Percentiles rank a stretch among this genome's conserved stretches.
Evolutionary conservation across 1,140 invertebrate species (phyloP).

Genomic region (Coboldia fuscipes): DNA sequence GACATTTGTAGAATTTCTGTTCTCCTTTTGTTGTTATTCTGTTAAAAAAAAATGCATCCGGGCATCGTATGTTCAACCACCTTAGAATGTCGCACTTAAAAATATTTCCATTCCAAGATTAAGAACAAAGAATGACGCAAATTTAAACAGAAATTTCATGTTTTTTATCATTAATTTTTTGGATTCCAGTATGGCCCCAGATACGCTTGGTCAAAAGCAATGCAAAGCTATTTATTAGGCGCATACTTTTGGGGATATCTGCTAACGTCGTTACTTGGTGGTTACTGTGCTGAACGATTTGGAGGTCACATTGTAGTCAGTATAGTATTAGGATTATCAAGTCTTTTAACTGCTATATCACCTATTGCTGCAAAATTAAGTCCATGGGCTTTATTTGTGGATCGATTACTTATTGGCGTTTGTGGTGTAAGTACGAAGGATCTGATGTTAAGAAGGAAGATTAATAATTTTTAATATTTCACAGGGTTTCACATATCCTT

Average conservation of each 20-base stretch:
- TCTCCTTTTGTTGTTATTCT: too few species aligned
- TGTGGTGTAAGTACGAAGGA: slow-evolving; percentile 33
- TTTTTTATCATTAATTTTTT: background rate
- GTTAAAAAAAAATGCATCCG: too few species aligned
- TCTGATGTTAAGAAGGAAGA: too few species aligned
- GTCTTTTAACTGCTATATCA: slow-evolving; percentile 43
- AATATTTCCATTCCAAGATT: background rate
- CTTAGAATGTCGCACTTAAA: background rate
- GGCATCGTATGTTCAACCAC: too few species aligned
- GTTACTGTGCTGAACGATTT: slow-evolving; percentile 47
- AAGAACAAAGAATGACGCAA: background rate
- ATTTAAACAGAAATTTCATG: background rate
- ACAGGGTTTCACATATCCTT: slow-evolving; percentile 48
- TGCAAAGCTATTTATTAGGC: slow-evolving; percentile 39
- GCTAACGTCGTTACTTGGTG: slow-evolving; percentile 35
- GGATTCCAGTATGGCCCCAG: slow-evolving; percentile 29
- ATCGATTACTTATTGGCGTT: slow-evolving; percentile 41
- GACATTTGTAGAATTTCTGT: too few species aligned
- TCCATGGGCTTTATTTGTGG: slow-evolving; percentile 31
- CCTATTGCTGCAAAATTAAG: slow-evolving; percentile 37
- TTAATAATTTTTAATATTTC: slow-evolving; percentile 3
- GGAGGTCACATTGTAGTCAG: slow-evolving; percentile 51
- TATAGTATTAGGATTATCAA: slow-evolving; percentile 35
- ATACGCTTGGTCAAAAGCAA: slow-evolving; percentile 31
- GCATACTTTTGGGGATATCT: slow-evolving; percentile 45